Evolutionary conservation across 2,797 vertebrate species (phyloP).

Genomic region (Halcyon smyrnensis): DNA sequence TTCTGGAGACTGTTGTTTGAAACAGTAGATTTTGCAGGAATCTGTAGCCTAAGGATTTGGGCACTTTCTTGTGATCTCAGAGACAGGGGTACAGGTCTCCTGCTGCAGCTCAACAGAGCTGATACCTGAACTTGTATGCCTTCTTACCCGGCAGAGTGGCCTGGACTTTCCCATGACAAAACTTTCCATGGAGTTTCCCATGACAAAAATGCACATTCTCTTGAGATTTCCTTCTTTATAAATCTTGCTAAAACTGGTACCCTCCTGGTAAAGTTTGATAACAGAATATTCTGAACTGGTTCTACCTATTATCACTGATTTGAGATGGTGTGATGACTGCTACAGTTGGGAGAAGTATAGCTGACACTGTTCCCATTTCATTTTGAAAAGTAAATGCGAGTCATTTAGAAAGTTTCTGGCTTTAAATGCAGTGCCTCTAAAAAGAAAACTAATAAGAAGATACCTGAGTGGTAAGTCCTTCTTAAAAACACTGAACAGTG

Average conservation of each 20-base stretch:
- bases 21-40: not conserved
- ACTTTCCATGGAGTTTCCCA: not conserved
- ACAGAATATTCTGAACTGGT: not conserved
- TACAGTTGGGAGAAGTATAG: not conserved
- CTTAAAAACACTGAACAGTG: not conserved
- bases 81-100: not conserved
- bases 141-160: not conserved
- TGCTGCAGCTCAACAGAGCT: not conserved
- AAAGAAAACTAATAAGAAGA: not conserved
- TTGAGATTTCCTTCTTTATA: not conserved
- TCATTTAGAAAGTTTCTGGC: not conserved
- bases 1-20: not conserved
- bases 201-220: not conserved
- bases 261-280: not conserved
- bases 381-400: not conserved
- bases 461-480: not conserved
- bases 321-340: not conserved
- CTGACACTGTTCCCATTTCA: not conserved
- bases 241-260: not conserved
- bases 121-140: not conserved
- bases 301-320: not conserved
- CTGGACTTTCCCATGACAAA: not conserved
- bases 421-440: not conserved
- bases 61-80: not conserved
- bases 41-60: not conserved